Conservation (phyloP, 1,140 invertebrate genomes). For the Polypedilum vanderplanki region DNA sequence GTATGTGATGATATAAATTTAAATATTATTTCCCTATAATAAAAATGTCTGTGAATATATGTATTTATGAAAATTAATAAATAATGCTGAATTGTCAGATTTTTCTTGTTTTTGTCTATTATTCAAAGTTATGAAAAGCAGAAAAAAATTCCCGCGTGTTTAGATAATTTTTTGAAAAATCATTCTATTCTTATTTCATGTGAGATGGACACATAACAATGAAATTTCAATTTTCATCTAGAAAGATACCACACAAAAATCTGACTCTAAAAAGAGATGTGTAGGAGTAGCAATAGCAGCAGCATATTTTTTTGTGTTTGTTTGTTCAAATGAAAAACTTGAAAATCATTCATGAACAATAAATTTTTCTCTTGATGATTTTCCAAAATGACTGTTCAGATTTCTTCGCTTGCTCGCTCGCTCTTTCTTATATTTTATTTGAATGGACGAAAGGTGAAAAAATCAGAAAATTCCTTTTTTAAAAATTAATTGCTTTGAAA, state of each 20-base stretch:
- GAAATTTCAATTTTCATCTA: not conserved
- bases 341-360: conserved; percentile 22
- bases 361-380: conserved; percentile 23
- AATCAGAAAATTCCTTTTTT: not conserved
- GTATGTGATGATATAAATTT: not conserved
- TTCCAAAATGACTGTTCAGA: conserved; percentile 24
- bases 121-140: not conserved
- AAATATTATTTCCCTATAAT: not conserved
- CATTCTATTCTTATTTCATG: not conserved
- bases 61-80: not conserved
- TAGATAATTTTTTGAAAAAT: not conserved
- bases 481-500: too few relatives aligned
- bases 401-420: not conserved
- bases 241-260: not conserved
- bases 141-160: not conserved
- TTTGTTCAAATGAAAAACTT: conserved; percentile 20
- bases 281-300: not conserved
- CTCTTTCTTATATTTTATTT: not conserved
- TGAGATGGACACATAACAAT: conserved; percentile 12
- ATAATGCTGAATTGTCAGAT: conserved; percentile 4
- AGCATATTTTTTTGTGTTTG: conserved; percentile 21
- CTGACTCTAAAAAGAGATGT: not conserved
- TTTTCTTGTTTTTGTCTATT: not conserved
- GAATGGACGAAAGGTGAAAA: conserved; percentile 1
- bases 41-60: not conserved